Percentiles rank a stretch among this genome's conserved stretches.
Conservation (phyloP, 2,797 vertebrate species). For the Phalanger gymnotis region DNA sequence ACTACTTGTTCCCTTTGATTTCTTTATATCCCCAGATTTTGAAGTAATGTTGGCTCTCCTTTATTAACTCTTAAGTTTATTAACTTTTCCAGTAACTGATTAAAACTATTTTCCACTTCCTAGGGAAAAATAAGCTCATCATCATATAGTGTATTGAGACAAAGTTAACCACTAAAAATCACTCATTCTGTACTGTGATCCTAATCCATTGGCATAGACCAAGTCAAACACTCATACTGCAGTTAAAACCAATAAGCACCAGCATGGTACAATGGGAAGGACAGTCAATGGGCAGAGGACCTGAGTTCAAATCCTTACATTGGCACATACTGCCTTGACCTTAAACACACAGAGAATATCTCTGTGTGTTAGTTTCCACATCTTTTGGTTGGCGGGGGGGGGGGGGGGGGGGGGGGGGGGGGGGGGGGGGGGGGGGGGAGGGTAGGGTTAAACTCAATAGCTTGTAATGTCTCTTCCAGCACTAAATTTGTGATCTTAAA, state of each 20-base stretch:
- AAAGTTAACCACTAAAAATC: neutral
- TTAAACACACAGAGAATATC: neutral
- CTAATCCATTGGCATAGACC: neutral
- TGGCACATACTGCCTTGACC: neutral
- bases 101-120: neutral
- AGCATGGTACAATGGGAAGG: neutral
- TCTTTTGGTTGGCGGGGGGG: neutral
- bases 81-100: neutral
- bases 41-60: neutral
- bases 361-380: neutral
- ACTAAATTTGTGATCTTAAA: neutral
- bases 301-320: neutral
- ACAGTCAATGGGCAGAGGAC: neutral
- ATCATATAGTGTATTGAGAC: neutral
- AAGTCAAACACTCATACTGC: neutral
- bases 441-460: neutral
- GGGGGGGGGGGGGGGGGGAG: neutral
- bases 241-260: neutral
- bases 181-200: neutral
- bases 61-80: too few relatives aligned
- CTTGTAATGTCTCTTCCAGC: neutral
- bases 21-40: neutral
- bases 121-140: neutral
- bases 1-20: neutral
- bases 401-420: rapidly evolving